Evolutionary conservation across 2,797 vertebrate genomes (phyloP), one percentile per base, ranked within the genome.

Genomic region (Megaceryle alcyon): DNA sequence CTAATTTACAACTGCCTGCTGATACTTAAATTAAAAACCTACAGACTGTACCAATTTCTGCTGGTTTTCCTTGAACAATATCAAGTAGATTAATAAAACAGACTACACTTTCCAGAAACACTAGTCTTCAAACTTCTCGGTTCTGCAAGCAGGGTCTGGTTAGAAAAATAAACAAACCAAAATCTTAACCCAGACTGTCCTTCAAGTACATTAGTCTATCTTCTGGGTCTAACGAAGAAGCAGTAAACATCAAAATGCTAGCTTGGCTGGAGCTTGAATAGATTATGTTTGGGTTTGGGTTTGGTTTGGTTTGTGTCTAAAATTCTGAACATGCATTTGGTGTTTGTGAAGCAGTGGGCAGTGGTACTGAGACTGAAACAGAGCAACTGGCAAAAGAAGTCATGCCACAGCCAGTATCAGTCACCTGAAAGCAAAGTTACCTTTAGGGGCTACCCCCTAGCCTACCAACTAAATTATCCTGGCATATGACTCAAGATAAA

Each of bases 1-100:
- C 46, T 92, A 51, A 69, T 88, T 88, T 86, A 79, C 70, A 92
- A 59, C 37, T 79, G 80, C 66, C 66, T 88, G 92, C 80, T 90
- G 88, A 86, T 59, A 65, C 19, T 37, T 59, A 65, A 72, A 88
- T 70, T 85, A 89, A 87, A 92, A 94, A 37, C 49, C 35, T 81
- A 57, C 46, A 78, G 48, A 60, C 37, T 89, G 70, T 10, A 41
- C 10, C 3, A 17, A 69, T 1, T 82, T 93, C 43, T 56, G 44
- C 43, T 84, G 48, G 0, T 86, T 86, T 70, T 39, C 56, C 70
- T 88, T 82, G 70, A 95, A 76, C 15, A 63, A 1, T 37, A 69
- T 61, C 53, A 90, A 78, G 4, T 49, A 54, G 49, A 81, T 84
- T 86, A 88, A 94, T 59, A 70, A 81, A 86, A 90, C 0, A 84